phyloP scores from a whole-genome alignment of 2,113 vertebrate species.

The Hemibagrus wyckioides region DNA sequence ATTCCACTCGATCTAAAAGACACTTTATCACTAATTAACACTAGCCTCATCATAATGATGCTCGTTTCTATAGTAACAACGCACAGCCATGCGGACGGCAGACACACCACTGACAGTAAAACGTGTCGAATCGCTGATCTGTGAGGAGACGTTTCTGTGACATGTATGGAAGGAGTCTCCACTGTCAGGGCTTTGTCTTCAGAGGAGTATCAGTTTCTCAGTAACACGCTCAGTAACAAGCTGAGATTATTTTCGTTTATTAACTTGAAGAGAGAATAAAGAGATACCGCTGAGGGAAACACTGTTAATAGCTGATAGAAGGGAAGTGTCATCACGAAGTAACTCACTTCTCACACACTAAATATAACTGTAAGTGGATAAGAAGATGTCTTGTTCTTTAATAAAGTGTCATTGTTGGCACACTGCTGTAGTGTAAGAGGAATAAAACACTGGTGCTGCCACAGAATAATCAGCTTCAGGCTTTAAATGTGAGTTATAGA shows the following conservation, averaged over 20 bases:
- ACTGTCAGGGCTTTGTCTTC: too few relatives aligned
- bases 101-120: background rate
- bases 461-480: background rate
- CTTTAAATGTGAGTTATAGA: background rate
- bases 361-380: too few relatives aligned
- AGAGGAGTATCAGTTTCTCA: too few relatives aligned
- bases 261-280: too few relatives aligned
- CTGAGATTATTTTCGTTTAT: too few relatives aligned
- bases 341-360: too few relatives aligned
- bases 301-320: too few relatives aligned
- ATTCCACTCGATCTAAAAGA: background rate
- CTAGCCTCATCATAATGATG: background rate
- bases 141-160: too few relatives aligned
- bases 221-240: too few relatives aligned
- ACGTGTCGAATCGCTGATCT: background rate
- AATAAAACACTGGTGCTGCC: background rate
- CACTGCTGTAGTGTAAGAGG: background rate
- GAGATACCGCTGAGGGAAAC: too few relatives aligned
- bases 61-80: background rate
- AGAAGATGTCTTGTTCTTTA: background rate
- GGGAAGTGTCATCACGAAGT: too few relatives aligned
- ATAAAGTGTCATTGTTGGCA: background rate
- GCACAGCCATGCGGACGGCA: background rate
- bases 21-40: background rate
- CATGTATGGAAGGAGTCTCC: too few relatives aligned